These are phyloP conservation scores for Fabriciana adippe DNA, from an alignment of 2,888 invertebrate species.

Conservation along the genomic window DNA sequence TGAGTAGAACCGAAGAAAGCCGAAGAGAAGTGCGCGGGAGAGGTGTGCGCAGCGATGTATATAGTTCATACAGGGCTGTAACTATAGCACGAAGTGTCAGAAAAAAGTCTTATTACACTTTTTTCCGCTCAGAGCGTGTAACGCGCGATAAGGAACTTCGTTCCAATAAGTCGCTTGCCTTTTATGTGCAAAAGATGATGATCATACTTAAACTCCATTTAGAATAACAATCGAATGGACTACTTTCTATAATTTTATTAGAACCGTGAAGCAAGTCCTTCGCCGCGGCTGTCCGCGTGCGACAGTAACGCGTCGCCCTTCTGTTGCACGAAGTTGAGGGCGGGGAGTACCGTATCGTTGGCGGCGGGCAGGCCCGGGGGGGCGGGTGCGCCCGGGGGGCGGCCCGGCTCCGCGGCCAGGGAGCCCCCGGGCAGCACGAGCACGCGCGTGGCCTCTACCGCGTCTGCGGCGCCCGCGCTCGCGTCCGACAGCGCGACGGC, in stretches of 20 bases:
- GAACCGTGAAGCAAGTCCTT: conserved; percentile 86
- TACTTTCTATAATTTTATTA: conserved; percentile 46
- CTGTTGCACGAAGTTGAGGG: conserved; percentile 87
- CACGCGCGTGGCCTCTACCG: conserved; percentile 52
- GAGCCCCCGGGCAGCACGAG: conserved; percentile 43
- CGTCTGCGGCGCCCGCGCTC: conserved; percentile 42
- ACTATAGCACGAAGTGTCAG: no score
- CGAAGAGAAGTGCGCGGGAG: no score
- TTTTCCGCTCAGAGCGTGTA: no score
- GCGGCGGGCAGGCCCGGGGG: conserved; percentile 39
- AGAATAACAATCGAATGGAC: neutral
- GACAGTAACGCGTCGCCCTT: conserved; percentile 83
- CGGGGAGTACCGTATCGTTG: conserved; percentile 65
- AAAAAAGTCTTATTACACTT: no score
- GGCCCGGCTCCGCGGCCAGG: conserved; percentile 43
- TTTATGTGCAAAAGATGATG: neutral
- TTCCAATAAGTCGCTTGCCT: neutral
- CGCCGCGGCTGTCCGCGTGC: conserved; percentile 88
- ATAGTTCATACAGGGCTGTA: no score
- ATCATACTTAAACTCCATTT: neutral
- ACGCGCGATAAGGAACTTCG: neutral
- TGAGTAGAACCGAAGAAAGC: no score
- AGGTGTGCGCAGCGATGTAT: no score
- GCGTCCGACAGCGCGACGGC: conserved; percentile 48
- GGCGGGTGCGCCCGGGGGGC: neutral